Conservation (phyloP, 1,140 invertebrate species). For the Drosophila orena region DNA sequence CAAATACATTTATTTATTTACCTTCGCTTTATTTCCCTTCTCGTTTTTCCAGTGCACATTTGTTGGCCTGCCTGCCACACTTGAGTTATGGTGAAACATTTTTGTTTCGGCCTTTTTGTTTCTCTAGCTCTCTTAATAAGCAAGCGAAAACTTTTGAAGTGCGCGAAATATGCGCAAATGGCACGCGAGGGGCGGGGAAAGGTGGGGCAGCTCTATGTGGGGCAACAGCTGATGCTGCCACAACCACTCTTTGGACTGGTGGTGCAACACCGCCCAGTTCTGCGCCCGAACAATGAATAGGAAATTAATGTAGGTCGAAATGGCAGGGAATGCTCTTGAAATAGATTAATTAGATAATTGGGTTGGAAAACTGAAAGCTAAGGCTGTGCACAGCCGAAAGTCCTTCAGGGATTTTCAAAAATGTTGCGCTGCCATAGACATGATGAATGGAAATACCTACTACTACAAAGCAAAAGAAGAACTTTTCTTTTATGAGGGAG, state of each 20-base stretch:
- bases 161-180: constrained; percentile 73
- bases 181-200: constrained; percentile 37
- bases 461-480: neutral
- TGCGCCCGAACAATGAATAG: constrained; percentile 68
- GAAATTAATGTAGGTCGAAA: constrained; percentile 82
- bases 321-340: constrained; percentile 75
- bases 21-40: neutral
- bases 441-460: constrained; percentile 25
- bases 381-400: neutral
- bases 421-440: constrained; percentile 12
- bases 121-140: constrained; percentile 70
- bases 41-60: constrained; percentile 18
- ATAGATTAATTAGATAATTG: constrained; percentile 78
- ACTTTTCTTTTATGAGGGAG: constrained; percentile 3
- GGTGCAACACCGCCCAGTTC: constrained; percentile 42
- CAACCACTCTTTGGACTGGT: constrained; percentile 51
- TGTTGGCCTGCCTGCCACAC: constrained; percentile 55
- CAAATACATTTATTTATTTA: too few species aligned
- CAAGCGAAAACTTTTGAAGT: constrained; percentile 75
- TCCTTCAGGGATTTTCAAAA: constrained; percentile 21
- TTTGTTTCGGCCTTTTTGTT: constrained; percentile 56
- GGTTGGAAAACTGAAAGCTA: constrained; percentile 34
- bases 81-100: constrained; percentile 73
- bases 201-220: constrained; percentile 15
- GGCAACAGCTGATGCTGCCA: constrained; percentile 41